phyloP scores from a whole-genome alignment of 2,797 vertebrate genomes.

The Corythornis leucogaster region DNA sequence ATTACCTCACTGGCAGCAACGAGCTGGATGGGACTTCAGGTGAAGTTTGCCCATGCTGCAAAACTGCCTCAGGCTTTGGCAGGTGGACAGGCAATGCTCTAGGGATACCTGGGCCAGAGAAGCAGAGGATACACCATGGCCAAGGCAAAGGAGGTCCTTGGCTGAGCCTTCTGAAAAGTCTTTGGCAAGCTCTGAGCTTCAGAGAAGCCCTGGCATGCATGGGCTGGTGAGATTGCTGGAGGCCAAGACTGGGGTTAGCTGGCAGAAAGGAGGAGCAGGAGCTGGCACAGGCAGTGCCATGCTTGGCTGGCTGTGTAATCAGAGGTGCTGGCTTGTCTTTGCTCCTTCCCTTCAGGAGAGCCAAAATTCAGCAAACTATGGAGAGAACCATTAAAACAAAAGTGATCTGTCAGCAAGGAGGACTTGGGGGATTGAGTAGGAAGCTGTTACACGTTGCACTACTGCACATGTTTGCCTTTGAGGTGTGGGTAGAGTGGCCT shows the following conservation, averaged over 20 bases:
- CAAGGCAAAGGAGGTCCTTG: background rate
- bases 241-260: conserved; percentile 1
- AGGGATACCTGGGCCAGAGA: background rate
- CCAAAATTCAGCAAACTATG: background rate
- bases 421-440: background rate
- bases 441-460: background rate
- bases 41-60: background rate
- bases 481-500: background rate
- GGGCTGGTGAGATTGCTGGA: background rate
- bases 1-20: background rate
- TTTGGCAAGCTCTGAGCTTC: conserved; percentile 33
- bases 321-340: background rate
- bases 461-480: background rate
- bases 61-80: background rate
- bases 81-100: background rate
- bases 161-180: background rate
- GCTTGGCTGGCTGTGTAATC: background rate
- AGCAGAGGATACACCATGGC: background rate
- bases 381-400: background rate
- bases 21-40: background rate
- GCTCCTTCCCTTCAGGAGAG: background rate
- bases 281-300: background rate
- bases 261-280: conserved; percentile 6
- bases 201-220: background rate
- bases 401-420: background rate